Evolutionary conservation across 2,888 invertebrate genomes (phyloP).

Genomic region (Agonopterix subpropinquella): DNA sequence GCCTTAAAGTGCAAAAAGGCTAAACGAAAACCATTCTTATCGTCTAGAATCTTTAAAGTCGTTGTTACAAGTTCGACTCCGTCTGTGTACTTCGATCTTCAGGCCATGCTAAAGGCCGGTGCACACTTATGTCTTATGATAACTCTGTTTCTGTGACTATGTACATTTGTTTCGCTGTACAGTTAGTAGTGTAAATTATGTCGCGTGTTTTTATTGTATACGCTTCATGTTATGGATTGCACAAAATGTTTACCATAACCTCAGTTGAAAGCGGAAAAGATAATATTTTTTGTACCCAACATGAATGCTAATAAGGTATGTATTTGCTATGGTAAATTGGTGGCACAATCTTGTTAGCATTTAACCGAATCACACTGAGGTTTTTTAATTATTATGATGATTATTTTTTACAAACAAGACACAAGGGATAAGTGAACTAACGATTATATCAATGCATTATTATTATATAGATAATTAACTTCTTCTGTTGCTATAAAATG

Average conservation of each 20-base stretch:
- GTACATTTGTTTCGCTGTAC: constrained; percentile 51
- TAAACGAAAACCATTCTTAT: not conserved
- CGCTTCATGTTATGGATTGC: constrained; percentile 23
- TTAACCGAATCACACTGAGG: too few species aligned
- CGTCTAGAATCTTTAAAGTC: not conserved
- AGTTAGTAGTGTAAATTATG: constrained; percentile 46
- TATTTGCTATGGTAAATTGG: not conserved
- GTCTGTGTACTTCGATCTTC: constrained; percentile 1
- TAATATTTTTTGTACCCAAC: not conserved
- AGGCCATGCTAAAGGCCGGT: constrained; percentile 1
- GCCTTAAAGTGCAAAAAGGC: too few species aligned
- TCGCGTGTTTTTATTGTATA: constrained; percentile 53
- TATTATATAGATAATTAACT: constrained; percentile 20
- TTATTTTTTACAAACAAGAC: constrained; percentile 1
- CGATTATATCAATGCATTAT: constrained; percentile 25
- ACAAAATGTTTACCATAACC: constrained; percentile 34
- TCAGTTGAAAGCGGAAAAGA: not conserved
- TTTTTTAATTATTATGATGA: not conserved
- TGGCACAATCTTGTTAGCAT: not conserved
- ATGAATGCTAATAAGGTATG: not conserved
- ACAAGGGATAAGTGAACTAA: constrained; percentile 2
- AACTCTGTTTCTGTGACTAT: constrained; percentile 19
- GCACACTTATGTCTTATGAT: constrained; percentile 20
- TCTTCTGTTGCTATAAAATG: constrained; percentile 35
- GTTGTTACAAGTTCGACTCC: constrained; percentile 1